Percentiles rank a stretch among this genome's conserved stretches.
Evolutionary conservation across 1,140 invertebrate genomes (phyloP).

Genomic region (Ips typographus): DNA sequence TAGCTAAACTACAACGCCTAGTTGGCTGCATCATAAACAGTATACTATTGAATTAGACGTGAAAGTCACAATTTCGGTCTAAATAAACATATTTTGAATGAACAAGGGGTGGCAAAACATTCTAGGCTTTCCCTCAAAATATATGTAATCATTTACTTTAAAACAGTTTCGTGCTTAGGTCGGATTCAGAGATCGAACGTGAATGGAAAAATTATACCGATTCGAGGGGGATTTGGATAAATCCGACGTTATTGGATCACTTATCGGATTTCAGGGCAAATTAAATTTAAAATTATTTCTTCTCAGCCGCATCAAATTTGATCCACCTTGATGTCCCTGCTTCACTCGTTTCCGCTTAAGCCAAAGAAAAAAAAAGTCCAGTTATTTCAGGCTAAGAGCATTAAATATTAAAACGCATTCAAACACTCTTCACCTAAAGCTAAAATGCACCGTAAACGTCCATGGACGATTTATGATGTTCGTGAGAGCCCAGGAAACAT

Average conservation of each 20-base stretch:
- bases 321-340: background rate
- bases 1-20: no score
- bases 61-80: no score
- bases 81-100: no score
- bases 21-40: no score
- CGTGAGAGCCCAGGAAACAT: slow-evolving; percentile 11
- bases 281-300: slow-evolving; percentile 36
- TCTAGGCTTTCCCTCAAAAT: slow-evolving; percentile 19
- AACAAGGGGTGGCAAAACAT: background rate
- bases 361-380: no score
- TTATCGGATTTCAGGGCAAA: slow-evolving; percentile 34
- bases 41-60: no score
- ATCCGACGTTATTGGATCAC: slow-evolving; percentile 32
- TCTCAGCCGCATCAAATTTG: background rate
- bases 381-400: no score
- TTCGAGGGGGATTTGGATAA: slow-evolving; percentile 33
- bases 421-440: background rate
- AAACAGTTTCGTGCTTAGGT: slow-evolving; percentile 32
- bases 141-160: slow-evolving; percentile 34
- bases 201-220: slow-evolving; percentile 37
- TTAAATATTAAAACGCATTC: background rate
- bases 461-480: slow-evolving; percentile 18
- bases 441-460: slow-evolving; percentile 8
- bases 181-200: slow-evolving; percentile 33
- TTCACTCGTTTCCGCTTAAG: background rate